A percentile compares a stretch with the other conserved stretches of the same genome.
These are phyloP conservation scores for Drosophila paramelanica DNA, from an alignment of 2,888 invertebrate species.

Conservation along the genomic window DNA sequence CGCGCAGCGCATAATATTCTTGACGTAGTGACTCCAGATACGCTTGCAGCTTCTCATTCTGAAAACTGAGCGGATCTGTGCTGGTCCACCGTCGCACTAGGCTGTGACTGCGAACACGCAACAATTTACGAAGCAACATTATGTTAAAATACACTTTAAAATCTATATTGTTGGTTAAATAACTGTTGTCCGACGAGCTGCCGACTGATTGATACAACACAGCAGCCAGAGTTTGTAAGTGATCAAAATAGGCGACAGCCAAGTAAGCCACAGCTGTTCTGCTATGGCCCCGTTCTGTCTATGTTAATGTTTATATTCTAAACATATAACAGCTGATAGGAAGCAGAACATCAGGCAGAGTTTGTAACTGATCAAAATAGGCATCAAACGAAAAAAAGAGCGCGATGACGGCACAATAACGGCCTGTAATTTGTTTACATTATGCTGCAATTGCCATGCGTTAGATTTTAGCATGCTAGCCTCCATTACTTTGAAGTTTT, in stretches of 20 bases:
- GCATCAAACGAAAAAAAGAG: constrained; percentile 1
- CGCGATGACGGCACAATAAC: too few species aligned
- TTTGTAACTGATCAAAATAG: constrained; percentile 11
- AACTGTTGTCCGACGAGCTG: constrained; percentile 29
- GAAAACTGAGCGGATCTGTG: constrained; percentile 56
- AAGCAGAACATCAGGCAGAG: constrained; percentile 13
- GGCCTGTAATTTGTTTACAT: too few species aligned
- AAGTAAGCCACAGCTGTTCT: not conserved
- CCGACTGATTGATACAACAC: not conserved
- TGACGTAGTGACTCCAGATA: constrained; percentile 86
- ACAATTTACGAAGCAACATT: constrained; percentile 55
- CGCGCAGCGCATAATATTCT: constrained; percentile 86
- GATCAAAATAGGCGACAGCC: not conserved
- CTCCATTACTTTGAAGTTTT: too few species aligned
- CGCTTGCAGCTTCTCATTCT: constrained; percentile 84
- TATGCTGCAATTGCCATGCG: too few species aligned
- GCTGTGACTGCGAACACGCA: constrained; percentile 26
- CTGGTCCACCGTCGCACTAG: constrained; percentile 52
- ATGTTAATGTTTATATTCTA: too few species aligned
- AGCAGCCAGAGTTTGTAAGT: constrained; percentile 25
- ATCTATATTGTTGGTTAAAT: constrained; percentile 51
- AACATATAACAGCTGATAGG: not conserved
- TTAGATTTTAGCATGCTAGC: too few species aligned
- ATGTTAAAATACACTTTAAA: constrained; percentile 6
- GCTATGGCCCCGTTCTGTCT: not conserved